Evolutionary conservation across 2,797 vertebrate genomes (phyloP), one percentile per base, ranked within the genome.

Genomic region (Huso huso): DNA sequence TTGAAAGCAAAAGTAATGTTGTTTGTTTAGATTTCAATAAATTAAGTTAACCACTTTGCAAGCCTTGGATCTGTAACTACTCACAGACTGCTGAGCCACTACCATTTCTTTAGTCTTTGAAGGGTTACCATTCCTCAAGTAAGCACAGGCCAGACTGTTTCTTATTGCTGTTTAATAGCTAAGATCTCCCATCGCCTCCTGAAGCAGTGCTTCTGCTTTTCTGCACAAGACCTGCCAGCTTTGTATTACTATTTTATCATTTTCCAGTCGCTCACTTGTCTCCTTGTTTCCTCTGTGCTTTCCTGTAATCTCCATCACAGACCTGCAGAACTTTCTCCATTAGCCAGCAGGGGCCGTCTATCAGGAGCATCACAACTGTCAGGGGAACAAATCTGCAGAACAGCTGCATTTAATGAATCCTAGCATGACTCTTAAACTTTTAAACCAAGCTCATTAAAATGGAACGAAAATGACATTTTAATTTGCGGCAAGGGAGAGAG

Each of bases 241-340:
- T 58, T 49, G 48, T 63, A 61, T 66, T 66, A 63, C 69, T 61
- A 62, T 55, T 70, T 65, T 64, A 70, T 70, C 69, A 70, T 66
- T 12, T 49, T 13, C 13, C 64, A 12, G 6, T 12, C 49, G 58
- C 7, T 12, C 63, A 23, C 52, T 55, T 55, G 9, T 55, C n/a
- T 55, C n/a, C 9, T 10, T 55, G 9, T 55, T 55, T 55, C n/a
- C n/a, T 55, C 52, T 55, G 9, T 55, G 52, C 52, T 55, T 55
- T n/a, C 52, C 3, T 7, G 52, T 1, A 55, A 55, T 55, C 52
- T 55, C 52, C n/a, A 55, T 55, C n/a, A n/a, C 52, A n/a, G 9
- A 9, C 2, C 52, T n/a, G n/a, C 9, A 55, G 52, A 55, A 9
- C n/a, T 9, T 4, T 55, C 18, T 62, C 23, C 61, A 23, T 23